phyloP scores from a whole-genome alignment of 2,113 vertebrate genomes.

The Raphicerus campestris region DNA sequence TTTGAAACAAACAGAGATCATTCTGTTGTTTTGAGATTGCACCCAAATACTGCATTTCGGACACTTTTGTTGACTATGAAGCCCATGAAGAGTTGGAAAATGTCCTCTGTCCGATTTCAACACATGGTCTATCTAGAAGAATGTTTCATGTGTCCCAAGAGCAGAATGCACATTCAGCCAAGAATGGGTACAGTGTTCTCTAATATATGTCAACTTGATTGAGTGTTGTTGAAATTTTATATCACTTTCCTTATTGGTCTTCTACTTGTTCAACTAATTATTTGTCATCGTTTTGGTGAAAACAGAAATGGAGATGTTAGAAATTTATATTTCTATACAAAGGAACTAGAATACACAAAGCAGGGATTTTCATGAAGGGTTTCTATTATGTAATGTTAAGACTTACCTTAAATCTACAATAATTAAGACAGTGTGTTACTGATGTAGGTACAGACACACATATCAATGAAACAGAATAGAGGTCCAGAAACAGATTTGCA shows the following conservation, averaged over 20 bases:
- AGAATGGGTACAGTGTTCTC: neutral
- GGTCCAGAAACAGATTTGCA: too few relatives aligned
- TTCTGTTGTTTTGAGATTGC: too few relatives aligned
- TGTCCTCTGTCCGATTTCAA: neutral
- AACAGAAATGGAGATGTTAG: neutral
- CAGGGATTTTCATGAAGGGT: neutral
- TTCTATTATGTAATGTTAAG: neutral
- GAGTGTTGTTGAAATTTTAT: neutral
- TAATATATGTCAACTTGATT: neutral
- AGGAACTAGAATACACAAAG: neutral
- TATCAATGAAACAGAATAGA: too few relatives aligned
- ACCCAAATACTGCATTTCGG: too few relatives aligned
- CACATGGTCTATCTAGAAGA: neutral
- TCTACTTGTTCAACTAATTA: neutral
- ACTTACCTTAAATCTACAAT: neutral
- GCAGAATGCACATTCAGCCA: neutral
- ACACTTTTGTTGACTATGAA: too few relatives aligned
- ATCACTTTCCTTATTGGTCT: neutral
- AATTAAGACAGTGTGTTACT: too few relatives aligned
- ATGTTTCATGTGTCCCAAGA: neutral
- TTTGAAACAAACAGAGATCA: too few relatives aligned
- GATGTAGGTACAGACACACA: too few relatives aligned
- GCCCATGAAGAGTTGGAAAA: neutral
- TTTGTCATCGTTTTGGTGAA: slow-evolving; percentile 1
- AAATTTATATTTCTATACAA: neutral